Evolutionary conservation across 1,140 invertebrate genomes (phyloP).

Genomic region (Drosophila littoralis): DNA sequence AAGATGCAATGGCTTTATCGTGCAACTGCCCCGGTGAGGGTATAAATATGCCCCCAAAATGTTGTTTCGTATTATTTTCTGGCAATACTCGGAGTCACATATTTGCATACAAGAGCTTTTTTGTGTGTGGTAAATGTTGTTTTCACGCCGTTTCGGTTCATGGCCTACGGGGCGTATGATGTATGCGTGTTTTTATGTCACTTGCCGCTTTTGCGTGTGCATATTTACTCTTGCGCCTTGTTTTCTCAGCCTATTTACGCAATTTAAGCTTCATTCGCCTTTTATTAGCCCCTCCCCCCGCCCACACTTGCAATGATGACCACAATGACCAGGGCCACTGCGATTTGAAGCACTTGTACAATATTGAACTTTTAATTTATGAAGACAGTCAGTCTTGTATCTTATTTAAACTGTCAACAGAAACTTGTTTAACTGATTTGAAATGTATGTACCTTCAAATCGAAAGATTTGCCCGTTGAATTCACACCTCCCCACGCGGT

Average conservation of each 20-base stretch:
- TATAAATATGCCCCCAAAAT: not conserved
- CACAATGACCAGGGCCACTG: slow-evolving; percentile 36
- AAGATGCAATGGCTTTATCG: not conserved
- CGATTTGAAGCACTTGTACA: slow-evolving; percentile 5
- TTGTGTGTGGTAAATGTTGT: slow-evolving; percentile 36
- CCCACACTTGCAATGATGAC: slow-evolving; percentile 35
- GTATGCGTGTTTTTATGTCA: slow-evolving; percentile 52
- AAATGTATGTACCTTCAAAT: not conserved
- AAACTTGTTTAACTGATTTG: slow-evolving; percentile 10
- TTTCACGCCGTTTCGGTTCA: slow-evolving; percentile 42
- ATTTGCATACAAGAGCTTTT: slow-evolving; percentile 57
- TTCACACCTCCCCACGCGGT: slow-evolving; percentile 14
- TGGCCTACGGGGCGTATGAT: slow-evolving; percentile 70
- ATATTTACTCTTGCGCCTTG: slow-evolving; percentile 57
- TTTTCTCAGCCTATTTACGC: slow-evolving; percentile 60
- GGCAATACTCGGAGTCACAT: slow-evolving; percentile 12
- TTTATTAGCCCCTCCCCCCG: slow-evolving; percentile 19
- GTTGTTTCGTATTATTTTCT: slow-evolving; percentile 5
- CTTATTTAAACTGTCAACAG: slow-evolving; percentile 13
- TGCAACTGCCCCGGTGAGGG: not conserved
- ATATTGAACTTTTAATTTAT: slow-evolving; percentile 38
- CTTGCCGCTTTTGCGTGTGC: slow-evolving; percentile 16
- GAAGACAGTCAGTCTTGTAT: not conserved
- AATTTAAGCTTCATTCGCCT: slow-evolving; percentile 45
- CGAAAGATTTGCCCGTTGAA: slow-evolving; percentile 8